Conservation (phyloP, 2,797 vertebrate genomes). For the Pyrocephalus nanus region DNA sequence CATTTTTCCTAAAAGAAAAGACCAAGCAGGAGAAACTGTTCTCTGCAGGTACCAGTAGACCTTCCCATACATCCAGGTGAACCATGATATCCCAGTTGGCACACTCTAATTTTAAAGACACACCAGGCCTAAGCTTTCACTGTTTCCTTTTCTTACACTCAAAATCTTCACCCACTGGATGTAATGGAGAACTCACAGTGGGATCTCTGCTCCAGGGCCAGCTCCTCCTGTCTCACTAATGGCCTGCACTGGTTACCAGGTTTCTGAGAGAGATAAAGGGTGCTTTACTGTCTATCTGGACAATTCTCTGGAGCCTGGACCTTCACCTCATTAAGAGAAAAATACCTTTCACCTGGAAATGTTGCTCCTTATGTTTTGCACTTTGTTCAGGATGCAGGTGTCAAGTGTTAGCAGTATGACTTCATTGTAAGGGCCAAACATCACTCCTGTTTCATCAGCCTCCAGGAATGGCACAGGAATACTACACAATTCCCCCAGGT, state of each 20-base stretch:
- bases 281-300: neutral
- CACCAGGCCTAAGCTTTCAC: neutral
- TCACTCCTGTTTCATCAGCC: neutral
- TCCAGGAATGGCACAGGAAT: neutral
- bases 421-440: neutral
- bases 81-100: fast-evolving
- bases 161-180: neutral
- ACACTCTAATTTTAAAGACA: neutral
- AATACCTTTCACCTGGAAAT: neutral
- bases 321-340: neutral
- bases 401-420: neutral
- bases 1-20: neutral
- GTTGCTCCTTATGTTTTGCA: neutral
- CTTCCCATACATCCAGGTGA: neutral
- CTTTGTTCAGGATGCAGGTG: neutral
- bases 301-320: neutral
- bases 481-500: neutral
- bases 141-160: neutral
- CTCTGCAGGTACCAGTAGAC: neutral
- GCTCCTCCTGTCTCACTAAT: neutral
- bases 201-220: neutral
- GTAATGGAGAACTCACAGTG: neutral
- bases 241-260: neutral
- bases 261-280: neutral
- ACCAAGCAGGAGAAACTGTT: neutral